Evolutionary conservation across 2,888 invertebrate genomes (phyloP), one percentile per base, ranked within the genome.

Genomic region (Liposcelis brunnea): DNA sequence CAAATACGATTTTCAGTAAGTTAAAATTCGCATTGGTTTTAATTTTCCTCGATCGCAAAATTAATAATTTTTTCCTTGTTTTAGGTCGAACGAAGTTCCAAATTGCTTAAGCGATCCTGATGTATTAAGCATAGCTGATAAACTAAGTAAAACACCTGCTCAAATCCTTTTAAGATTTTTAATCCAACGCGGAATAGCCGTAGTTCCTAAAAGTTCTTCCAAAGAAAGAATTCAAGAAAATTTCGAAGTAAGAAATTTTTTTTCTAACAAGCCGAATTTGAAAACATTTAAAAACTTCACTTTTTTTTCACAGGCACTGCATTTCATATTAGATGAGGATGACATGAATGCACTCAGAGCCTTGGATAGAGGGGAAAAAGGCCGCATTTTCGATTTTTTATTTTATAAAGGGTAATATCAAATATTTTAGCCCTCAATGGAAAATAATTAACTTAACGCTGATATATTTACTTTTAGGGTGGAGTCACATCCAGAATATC

Each of bases 131-230:
- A 66, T 82, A 14, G 71, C 77, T 15, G 59, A 59, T 8, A 66
- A 67, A 46, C 68, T 79, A 55, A 63, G 65, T 0, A 80, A 74
- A 60, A 69, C 74, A 5, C 62, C 79, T 1, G 82, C 77, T 10
- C 84, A 85, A 65, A 65, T 83, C 43, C 61, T 82, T 37, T 63
- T 86, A n/a, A 67, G 75, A 49, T 80, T 77, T 57, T 62, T 81
- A 43, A 62, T 80, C 1, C 77, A 79, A 56, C 70, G 75, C 52
- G 72, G 71, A 38, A 64, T 83, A 34, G 68, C 73, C 32, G 79
- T 80, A 7, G 81, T 87, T 55, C 84, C 85, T 21, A 87, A 86
- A 63, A 85, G 83, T 59, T 69, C 74, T 1, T 80, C 75, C 55
- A 71, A 75, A 1, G 60, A 69, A 8, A 68, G 85, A 55, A 70